Base-by-base conservation (phyloP, 1,140 invertebrate species). In the Oncopodura yosiiana region DNA sequence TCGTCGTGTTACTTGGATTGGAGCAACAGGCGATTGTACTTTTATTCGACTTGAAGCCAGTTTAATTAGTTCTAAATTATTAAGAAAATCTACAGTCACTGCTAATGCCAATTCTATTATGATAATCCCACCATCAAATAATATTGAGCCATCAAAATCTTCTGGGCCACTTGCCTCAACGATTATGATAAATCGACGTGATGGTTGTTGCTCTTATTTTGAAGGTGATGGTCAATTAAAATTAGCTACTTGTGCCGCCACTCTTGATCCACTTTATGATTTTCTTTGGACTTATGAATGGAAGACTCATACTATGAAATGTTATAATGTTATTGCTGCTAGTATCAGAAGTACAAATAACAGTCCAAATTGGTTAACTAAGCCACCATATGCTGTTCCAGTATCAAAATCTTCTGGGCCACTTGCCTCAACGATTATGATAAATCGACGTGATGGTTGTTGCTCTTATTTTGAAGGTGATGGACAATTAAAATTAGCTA, bases 11-110 rank as follows among this genome's bases (percentile, higher is more conserved):
- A 91, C 87, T 2, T 95, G 90, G 90, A 79, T 97, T 26, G 84
- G 86, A 2, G 93, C 93, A 18, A 89, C 88, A 27, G 91, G 87
- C 1, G 93, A 97, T 74, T 87, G 94, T 69, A 97, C 94, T 2
- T 94, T 89, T 65, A 75, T 98, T 16, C 91, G 93, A 70, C 81
- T 94, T 37, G 93, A 96, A 66, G 91, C 95, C 70, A 82, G 81
- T 30, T 73, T 94, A 8, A 91, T 98, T 42, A 95, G 92, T 70
- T 83, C 85, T 2, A 81, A 88, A 49, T 88, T 82, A 65, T 76
- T 95, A 34, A 79, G 83, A 37, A 82, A 83, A 65, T 85, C 90
- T 24, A 88, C 85, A 54, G 82, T 96, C 41, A 85, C 90, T 65
- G 87, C 90, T 3, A 81, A 66, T 86, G 80, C 55, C 3, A 55